Evolutionary conservation across 1,140 invertebrate species (phyloP), one percentile per base, ranked within the genome.

Genomic region (Drosophila navojoa): DNA sequence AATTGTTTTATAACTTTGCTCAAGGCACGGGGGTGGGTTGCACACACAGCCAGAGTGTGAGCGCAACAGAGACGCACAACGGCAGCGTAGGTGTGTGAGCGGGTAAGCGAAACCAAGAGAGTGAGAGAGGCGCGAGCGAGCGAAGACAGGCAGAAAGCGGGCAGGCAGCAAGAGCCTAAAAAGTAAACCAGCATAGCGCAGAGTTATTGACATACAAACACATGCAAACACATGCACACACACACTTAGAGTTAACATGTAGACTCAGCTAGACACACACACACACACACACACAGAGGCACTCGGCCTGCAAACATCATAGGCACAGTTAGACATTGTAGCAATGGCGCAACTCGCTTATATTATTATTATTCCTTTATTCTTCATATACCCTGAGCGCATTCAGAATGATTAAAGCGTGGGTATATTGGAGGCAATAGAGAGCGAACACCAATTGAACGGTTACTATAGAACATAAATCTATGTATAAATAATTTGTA

Each of bases 1-100:
- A 86, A 86, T 86, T 86, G 82, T 86, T 86, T 86, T 87, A 87
- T 82, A 76, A 76, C 73, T 63, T 76, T 66, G 53, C 29, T 32
- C 49, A 16, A 55, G 27, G 40, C 27, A 29, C 27, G 32, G 42
- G 42, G 42, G n/a, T 15, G 42, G 42, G 42, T 2, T 15, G 42
- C 5, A 4, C 35, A 38, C 35, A 38, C 32, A 22, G 19, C 35
- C 38, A 53, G 6, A 35, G 35, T 13, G 19, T 6, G 74, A 71
- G 44, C 32, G 32, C 32, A 9, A 15, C 22, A 35, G 50, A 35
- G 44, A 2, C 5, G 15, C 47, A 38, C 22, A 19, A 4, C 5
- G 25, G 29, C n/a, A 5, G 7, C 71, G 64, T 44, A 49, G 27
- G 59, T 66, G 59, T 25, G 44, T 15, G 25, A 32, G 42, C 3